phyloP scores from a whole-genome alignment of 2,888 invertebrate species.

The Dynastes hyllus region DNA sequence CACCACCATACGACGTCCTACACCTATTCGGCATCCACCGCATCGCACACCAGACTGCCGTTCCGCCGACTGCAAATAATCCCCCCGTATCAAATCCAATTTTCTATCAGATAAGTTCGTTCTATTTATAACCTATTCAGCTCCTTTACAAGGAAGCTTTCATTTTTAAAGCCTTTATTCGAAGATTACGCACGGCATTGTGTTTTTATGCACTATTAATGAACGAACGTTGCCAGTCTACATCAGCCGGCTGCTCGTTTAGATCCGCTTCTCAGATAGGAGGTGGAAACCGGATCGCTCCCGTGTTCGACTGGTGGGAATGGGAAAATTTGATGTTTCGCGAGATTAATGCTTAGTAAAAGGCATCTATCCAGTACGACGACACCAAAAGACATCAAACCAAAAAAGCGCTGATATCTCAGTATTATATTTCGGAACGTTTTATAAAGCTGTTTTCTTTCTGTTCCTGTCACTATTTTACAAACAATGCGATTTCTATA shows the following conservation, averaged over 20 bases:
- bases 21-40: conserved; percentile 51
- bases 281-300: background rate
- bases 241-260: conserved; percentile 43
- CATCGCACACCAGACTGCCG: conserved; percentile 2
- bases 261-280: background rate
- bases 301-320: background rate
- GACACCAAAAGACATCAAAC: background rate
- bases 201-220: conserved; percentile 59
- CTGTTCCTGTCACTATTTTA: no score
- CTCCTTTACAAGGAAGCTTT: conserved; percentile 58
- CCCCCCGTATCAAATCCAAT: conserved; percentile 65
- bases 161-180: conserved; percentile 59
- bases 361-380: background rate
- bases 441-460: background rate
- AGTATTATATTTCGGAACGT: background rate
- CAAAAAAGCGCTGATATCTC: no score
- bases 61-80: conserved; percentile 60
- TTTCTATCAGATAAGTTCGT: conserved; percentile 67
- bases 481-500: no score
- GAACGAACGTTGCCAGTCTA: conserved; percentile 53
- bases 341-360: conserved; percentile 15
- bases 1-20: conserved; percentile 51
- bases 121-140: conserved; percentile 66
- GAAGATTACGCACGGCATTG: conserved; percentile 57
- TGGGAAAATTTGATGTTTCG: conserved; percentile 18